Conservation (phyloP, 2,888 invertebrate genomes). For the Carpatolechia fugitivella region DNA sequence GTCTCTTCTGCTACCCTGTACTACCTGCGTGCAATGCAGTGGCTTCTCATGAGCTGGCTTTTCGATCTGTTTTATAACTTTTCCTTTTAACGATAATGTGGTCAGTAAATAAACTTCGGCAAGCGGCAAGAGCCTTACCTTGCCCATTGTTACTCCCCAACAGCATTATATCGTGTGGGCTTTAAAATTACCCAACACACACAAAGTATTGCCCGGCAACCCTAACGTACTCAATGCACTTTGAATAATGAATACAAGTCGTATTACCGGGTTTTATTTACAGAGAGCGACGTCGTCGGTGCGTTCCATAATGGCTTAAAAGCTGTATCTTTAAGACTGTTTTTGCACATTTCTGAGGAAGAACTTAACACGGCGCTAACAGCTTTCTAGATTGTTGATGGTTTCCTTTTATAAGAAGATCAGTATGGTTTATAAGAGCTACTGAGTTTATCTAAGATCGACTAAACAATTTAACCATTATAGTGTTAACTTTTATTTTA, state of each 20-base stretch:
- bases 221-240: conserved; percentile 30
- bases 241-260: conserved; percentile 44
- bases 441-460: not conserved
- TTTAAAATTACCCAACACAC: no score
- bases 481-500: no score
- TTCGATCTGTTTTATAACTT: no score
- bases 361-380: conserved; percentile 26
- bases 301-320: conserved; percentile 20
- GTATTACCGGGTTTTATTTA: conserved; percentile 31
- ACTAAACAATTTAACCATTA: no score
- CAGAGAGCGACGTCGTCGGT: conserved; percentile 11
- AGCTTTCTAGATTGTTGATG: conserved; percentile 5
- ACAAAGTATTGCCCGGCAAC: not conserved
- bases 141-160: no score
- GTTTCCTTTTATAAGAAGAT: not conserved
- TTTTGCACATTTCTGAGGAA: conserved; percentile 39
- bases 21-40: no score
- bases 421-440: not conserved
- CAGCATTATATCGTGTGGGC: no score
- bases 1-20: no score
- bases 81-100: no score
- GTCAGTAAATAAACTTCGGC: no score
- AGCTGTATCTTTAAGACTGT: conserved; percentile 31
- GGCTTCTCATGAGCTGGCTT: no score
- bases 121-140: no score